Percentiles rank a stretch among this genome's conserved stretches.
Conservation (phyloP, 2,888 invertebrate genomes). For the Cheilosia scutellata region DNA sequence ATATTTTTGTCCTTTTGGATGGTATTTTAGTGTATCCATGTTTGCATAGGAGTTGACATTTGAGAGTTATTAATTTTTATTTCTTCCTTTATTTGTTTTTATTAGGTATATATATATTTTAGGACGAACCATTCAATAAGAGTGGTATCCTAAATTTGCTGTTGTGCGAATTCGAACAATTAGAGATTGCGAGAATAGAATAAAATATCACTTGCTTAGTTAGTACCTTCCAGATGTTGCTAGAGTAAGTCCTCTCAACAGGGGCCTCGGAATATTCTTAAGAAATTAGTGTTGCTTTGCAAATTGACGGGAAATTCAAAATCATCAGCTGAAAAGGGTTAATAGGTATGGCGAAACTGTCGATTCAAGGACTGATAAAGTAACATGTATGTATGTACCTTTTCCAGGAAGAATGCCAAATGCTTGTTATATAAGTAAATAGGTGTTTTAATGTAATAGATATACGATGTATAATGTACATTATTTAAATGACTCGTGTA, state of each 20-base stretch:
- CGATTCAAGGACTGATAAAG: not conserved
- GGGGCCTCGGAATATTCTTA: not conserved
- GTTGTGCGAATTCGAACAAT: constrained; percentile 9
- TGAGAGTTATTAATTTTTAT: constrained; percentile 70
- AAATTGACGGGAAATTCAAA: not conserved
- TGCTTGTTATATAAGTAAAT: too few species aligned
- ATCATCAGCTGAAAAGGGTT: not conserved
- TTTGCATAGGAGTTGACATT: constrained; percentile 69
- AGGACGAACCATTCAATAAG: constrained; percentile 9
- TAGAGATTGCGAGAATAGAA: not conserved
- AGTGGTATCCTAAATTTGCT: not conserved
- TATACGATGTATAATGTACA: too few species aligned
- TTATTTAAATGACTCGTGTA: too few species aligned
- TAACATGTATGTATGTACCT: not conserved
- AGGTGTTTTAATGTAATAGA: too few species aligned
- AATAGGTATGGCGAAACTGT: too few species aligned
- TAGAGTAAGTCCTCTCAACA: not conserved
- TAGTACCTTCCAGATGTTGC: constrained; percentile 32
- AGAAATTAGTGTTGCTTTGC: not conserved
- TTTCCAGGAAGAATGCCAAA: not conserved
- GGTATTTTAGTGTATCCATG: constrained; percentile 28
- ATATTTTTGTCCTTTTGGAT: constrained; percentile 29
- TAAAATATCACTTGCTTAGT: constrained; percentile 2
- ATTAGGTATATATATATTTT: constrained; percentile 18
- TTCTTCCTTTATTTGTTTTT: constrained; percentile 57